These are phyloP conservation scores for Melanotus villosus DNA, from an alignment of 2,888 invertebrate species.

Conservation along the genomic window DNA sequence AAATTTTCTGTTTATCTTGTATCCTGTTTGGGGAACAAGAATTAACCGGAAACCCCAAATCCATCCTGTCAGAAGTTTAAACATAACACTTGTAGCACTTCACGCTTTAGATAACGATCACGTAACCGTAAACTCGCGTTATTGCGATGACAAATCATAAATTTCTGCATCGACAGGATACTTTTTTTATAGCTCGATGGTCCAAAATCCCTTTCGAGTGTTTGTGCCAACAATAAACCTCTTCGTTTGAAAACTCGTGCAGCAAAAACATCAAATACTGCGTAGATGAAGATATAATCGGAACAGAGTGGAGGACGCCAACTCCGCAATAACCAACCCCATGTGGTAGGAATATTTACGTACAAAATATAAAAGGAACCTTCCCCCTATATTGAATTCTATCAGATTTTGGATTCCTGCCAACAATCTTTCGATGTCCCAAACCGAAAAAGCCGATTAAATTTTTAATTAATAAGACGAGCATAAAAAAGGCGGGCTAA, in stretches of 20 bases:
- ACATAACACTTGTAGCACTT: not conserved
- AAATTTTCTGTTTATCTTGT: too few relatives aligned
- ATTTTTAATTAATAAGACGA: not conserved
- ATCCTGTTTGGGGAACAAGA: too few relatives aligned
- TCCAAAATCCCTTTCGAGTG: not conserved
- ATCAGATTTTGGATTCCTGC: slow-evolving; percentile 1
- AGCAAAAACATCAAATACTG: not conserved
- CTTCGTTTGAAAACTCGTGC: not conserved
- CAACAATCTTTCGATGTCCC: not conserved
- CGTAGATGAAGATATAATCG: not conserved
- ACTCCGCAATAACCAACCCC: not conserved
- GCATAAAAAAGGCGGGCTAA: not conserved
- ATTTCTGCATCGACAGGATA: not conserved
- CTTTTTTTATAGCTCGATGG: not conserved
- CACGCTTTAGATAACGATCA: not conserved
- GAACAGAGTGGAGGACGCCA: not conserved
- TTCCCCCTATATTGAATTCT: not conserved
- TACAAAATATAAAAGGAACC: not conserved
- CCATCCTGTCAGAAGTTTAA: not conserved
- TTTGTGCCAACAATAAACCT: not conserved
- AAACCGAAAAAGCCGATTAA: not conserved
- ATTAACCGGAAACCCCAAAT: not conserved
- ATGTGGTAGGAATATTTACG: not conserved
- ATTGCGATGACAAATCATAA: not conserved
- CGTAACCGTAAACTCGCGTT: not conserved